Base-by-base conservation (phyloP, 2,797 vertebrate genomes). In the Heteromormyrus szaboi region DNA sequence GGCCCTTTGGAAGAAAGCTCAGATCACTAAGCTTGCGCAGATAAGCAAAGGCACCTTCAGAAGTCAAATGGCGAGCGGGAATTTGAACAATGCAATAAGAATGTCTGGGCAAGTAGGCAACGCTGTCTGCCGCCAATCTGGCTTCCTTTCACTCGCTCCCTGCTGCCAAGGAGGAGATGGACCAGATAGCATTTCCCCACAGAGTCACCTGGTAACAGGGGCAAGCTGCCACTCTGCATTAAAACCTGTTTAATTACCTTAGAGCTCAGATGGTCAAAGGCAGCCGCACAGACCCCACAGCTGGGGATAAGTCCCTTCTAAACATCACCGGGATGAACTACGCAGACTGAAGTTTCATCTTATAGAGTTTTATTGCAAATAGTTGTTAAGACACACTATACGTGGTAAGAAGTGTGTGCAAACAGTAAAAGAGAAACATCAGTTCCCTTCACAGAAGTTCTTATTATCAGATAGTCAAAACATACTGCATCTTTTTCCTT, bases 71-170 rank as follows among this genome's bases (percentile, higher is more conserved):
- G 89, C 90, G 90, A 87, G 88, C 86, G 91, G 91, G 92, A 94
- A 94, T 95, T 94, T 91, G 90, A 93, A 91, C 91, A 92, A 93
- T 94, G 93, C 93, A 89, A 92, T 89, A 33, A 91, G 93, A 93
- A 96, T 95, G 93, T 94, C 93, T 93, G 92, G 92, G 91, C 95
- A 96, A 93, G 95, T 94, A 94, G 93, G 90, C 88, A 88, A 90
- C 93, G 90, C 93, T 92, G 89, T 92, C 90, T 92, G 90, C 89
- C 86, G 91, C 90, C 88, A 89, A 48, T 22, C 68, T 41, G 37
- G 41, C 87, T 41, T 62, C 37, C 79, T 68, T 56, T 8, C 46
- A 48, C 81, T 85, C 22, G 41, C 22, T 85, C 81, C 46, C 81
- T 29, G 81, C 48, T 51, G 81, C 79, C 79, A 54, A 56, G 79